Conservation (phyloP, 2,888 invertebrate species). For the Melieria omissa region DNA sequence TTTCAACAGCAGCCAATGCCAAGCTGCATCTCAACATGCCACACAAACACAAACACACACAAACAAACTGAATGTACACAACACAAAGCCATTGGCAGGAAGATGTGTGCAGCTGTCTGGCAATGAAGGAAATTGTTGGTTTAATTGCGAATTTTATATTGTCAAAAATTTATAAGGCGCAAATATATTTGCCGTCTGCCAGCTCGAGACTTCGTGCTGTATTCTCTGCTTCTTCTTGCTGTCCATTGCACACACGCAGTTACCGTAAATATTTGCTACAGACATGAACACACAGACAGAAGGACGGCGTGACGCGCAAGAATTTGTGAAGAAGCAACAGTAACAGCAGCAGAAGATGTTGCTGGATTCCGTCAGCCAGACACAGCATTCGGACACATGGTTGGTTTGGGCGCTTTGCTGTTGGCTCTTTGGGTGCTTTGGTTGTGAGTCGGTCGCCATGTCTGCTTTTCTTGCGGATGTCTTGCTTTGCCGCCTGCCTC, state of each 20-base stretch:
- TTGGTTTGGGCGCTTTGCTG: background rate
- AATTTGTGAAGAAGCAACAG: background rate
- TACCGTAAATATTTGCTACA: background rate
- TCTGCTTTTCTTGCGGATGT: slow-evolving; percentile 5
- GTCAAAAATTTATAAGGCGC: slow-evolving; percentile 3
- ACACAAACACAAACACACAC: no score
- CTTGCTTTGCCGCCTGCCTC: background rate
- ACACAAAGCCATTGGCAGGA: background rate
- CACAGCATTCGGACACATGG: background rate
- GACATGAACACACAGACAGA: background rate
- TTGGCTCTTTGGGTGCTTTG: background rate
- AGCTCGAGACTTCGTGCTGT: no score
- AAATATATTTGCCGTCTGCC: background rate
- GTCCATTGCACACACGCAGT: background rate
- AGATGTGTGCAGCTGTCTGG: background rate
- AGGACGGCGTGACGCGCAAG: background rate
- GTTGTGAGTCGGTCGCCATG: background rate
- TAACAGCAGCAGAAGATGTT: background rate
- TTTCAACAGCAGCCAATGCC: background rate
- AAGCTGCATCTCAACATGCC: background rate
- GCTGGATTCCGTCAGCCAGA: background rate
- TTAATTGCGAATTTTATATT: background rate
- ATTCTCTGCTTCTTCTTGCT: no score
- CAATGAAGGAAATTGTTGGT: background rate
- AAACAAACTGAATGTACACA: no score